Percentiles rank a stretch among this genome's conserved stretches.
phyloP scores from a whole-genome alignment of 2,797 vertebrate genomes.

The Halcyon leucocephala region DNA sequence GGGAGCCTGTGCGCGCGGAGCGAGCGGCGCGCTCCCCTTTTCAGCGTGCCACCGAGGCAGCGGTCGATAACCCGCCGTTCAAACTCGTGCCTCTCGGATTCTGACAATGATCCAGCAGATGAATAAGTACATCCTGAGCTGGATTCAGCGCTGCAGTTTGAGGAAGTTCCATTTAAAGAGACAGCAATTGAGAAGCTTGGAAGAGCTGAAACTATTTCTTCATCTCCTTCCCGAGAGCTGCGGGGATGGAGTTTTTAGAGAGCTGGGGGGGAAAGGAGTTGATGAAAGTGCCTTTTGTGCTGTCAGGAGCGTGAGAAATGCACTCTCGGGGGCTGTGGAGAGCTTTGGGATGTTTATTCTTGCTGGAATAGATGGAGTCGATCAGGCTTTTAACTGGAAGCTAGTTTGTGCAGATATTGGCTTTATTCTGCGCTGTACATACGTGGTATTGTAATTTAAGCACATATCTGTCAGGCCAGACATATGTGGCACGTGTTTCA shows the following conservation, averaged over 20 bases:
- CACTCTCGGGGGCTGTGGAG: not conserved
- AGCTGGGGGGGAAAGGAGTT: not conserved
- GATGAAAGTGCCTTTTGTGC: slow-evolving; percentile 42
- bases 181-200: slow-evolving; percentile 27
- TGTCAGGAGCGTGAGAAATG: not conserved
- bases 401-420: not conserved
- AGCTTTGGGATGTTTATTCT: not conserved
- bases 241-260: not conserved
- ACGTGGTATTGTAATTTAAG: not conserved
- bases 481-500: not conserved
- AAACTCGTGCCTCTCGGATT: not conserved
- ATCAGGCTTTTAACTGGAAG: not conserved
- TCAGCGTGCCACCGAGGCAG: slow-evolving; percentile 4
- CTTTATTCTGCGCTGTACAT: not conserved
- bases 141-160: slow-evolving; percentile 24
- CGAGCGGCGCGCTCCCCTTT: not conserved
- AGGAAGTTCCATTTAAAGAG: slow-evolving; percentile 63
- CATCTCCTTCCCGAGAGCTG: not conserved
- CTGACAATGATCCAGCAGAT: slow-evolving; percentile 54
- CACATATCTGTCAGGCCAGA: not conserved
- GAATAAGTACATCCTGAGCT: slow-evolving; percentile 58
- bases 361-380: not conserved
- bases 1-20: too few species aligned
- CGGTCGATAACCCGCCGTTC: not conserved
- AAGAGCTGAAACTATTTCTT: not conserved